Base-by-base conservation (phyloP, 2,797 vertebrate species). In the Periparus ater region DNA sequence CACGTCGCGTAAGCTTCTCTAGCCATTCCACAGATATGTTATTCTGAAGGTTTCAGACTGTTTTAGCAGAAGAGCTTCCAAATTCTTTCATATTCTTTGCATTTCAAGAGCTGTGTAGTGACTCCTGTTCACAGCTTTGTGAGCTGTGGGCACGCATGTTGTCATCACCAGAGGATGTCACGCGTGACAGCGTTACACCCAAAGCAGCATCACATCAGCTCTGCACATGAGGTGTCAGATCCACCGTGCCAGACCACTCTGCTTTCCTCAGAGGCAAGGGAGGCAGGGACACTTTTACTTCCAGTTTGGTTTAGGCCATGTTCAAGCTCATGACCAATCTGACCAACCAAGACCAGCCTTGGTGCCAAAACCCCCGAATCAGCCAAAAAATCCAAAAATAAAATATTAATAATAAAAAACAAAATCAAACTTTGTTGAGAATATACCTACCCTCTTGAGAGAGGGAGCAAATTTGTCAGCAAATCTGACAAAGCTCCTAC, bases 151-250 rank as follows among this genome's bases (percentile, higher is more conserved):
- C 70, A 73, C 2, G 17, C 22, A 10, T 36, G 18, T 44, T 62
- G 70, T 45, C 0, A 0, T 84, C 57, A 75, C 32, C 23, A 10
- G 0, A 17, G 63, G 58, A 63, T 70, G 65, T 73, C 68, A 53
- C 0, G 0, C 0, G 0, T 78, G 76, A n/a, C 55, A 58, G 48
- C 7, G 2, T 32, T 29, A 20, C 18, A 18, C 45, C 25, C 73
- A 19, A 4, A 0, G 1, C 53, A 68, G 54, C 60, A 25, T 48
- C 57, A 7, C 61, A 30, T 34, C 42, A 30, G 81, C 8, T 2
- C 72, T 42, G 44, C 82, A 32, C 62, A 11, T 0, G 0, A 74
- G 57, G 53, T 50, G 60, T 47, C 74, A 62, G 75, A 51, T 82
- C 58, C 22, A 13, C 29, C 22, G 29, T 77, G 55, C 0, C 20